Evolutionary conservation across 2,888 invertebrate species (phyloP).

Genomic region (Margaritifera margaritifera): DNA sequence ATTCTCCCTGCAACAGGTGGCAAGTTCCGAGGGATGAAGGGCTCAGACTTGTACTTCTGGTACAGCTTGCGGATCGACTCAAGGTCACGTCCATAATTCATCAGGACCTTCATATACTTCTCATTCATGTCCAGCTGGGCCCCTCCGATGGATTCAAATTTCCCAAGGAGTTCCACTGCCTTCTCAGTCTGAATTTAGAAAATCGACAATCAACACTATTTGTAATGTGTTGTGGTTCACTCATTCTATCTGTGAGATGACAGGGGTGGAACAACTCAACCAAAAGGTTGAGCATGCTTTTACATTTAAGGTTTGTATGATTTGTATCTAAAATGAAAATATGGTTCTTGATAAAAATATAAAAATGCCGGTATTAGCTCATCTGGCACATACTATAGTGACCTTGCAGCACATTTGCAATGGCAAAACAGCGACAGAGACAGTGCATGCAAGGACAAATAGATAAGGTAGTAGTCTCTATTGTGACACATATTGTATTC

Average conservation of each 20-base stretch:
- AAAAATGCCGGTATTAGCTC: no score
- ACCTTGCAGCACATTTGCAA: no score
- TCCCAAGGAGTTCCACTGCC: slow-evolving; percentile 68
- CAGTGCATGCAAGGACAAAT: no score
- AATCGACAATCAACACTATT: neutral
- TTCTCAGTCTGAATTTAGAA: slow-evolving; percentile 68
- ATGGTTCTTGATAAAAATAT: no score
- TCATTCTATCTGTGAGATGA: neutral
- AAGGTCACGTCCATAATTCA: slow-evolving; percentile 83
- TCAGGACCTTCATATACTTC: slow-evolving; percentile 72
- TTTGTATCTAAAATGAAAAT: no score
- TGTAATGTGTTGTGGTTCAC: no score
- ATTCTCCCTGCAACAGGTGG: slow-evolving; percentile 89
- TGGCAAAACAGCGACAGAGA: no score
- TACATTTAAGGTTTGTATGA: neutral
- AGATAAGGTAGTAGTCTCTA: no score
- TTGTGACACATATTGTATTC: no score
- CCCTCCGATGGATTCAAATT: slow-evolving; percentile 71
- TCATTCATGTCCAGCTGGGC: slow-evolving; percentile 71
- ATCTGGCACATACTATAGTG: no score
- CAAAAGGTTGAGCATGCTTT: neutral
- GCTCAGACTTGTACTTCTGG: slow-evolving; percentile 90
- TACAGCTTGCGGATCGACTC: slow-evolving; percentile 84
- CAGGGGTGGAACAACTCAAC: neutral
- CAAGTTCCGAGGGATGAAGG: slow-evolving; percentile 89